phyloP scores from a whole-genome alignment of 2,113 vertebrate species.

The Tychaedon coryphoeus region DNA sequence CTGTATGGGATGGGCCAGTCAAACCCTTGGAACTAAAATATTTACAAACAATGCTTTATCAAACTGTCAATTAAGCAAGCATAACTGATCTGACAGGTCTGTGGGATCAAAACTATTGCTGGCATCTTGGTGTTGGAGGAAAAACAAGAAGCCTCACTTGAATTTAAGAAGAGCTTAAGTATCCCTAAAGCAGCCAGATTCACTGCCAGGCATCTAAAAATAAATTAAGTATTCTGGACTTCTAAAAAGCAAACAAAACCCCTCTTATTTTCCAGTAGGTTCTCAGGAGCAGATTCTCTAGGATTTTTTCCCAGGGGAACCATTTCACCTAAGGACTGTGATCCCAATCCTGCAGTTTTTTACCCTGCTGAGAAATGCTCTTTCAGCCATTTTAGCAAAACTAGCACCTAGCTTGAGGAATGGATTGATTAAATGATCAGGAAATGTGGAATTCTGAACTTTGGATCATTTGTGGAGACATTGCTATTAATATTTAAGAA shows the following conservation, averaged over 20 bases:
- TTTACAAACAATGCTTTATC: background rate
- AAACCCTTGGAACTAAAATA: background rate
- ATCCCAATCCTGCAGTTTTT: background rate
- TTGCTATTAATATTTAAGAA: slow-evolving; percentile 26
- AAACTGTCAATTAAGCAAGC: background rate
- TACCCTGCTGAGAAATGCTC: background rate
- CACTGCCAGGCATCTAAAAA: slow-evolving; percentile 35
- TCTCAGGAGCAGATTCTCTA: background rate
- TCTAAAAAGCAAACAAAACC: slow-evolving; percentile 11
- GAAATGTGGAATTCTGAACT: background rate
- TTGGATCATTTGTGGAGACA: background rate
- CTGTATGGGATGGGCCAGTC: background rate
- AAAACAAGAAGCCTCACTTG: background rate
- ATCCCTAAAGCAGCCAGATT: background rate
- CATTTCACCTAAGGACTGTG: background rate
- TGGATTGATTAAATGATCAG: background rate
- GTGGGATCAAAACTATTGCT: background rate
- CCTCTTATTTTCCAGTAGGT: background rate
- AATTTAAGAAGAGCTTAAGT: background rate
- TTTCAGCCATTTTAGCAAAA: background rate
- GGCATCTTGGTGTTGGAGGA: background rate
- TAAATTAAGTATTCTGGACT: slow-evolving; percentile 10
- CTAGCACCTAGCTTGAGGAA: background rate
- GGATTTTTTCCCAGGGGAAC: slow-evolving; percentile 17
- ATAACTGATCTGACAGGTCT: background rate